Evolutionary conservation across 1,140 invertebrate species (phyloP), one percentile per base, ranked within the genome.

Genomic region (Drosophila virilis): DNA sequence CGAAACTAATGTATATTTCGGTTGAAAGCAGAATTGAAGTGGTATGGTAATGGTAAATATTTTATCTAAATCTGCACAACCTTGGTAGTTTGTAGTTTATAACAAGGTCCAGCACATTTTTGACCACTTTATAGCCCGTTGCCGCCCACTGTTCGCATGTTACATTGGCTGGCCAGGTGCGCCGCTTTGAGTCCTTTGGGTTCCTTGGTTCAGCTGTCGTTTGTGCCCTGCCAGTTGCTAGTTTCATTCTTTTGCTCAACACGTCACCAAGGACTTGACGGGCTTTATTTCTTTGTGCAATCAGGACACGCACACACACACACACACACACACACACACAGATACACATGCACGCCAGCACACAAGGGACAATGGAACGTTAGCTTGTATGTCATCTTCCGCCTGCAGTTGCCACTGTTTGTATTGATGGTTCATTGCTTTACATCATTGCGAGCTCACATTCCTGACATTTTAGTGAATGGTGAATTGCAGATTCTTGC

Each of bases 261-360:
- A 88, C 83, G 84, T 83, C 83, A 83, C 83, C 83, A 88, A 89
- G 83, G 84, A 89, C 65, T 84, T 83, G 84, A 79, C 79, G 73
- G 68, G 84, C 80, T 77, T 71, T 48, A 6, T 59, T 70, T 69
- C 83, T 88, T 88, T 88, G 83, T 89, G 73, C 83, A 88, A 88
- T 88, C 83, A 88, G 64, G 51, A 74, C 65, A 71, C 59, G 61
- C 65, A 65, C 28, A 51, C 54, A 35, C 52, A 55, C 22, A 28
- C 22, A 28, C 4, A 28, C 5, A 13, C 3, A 40, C 15, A 42
- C 28, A 51, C 54, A 35, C 52, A 55, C 22, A 28, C 22, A 28
- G 22, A 28, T 28, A 13, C 3, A 40, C 15, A 42, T 9, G 0
- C 33, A 15, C 51, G 10, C 48, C n/a, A 12, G 13, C 13, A 52